Evolutionary conservation across 2,797 vertebrate genomes (phyloP).

Genomic region (Acrossocheilus wenchowensis): DNA sequence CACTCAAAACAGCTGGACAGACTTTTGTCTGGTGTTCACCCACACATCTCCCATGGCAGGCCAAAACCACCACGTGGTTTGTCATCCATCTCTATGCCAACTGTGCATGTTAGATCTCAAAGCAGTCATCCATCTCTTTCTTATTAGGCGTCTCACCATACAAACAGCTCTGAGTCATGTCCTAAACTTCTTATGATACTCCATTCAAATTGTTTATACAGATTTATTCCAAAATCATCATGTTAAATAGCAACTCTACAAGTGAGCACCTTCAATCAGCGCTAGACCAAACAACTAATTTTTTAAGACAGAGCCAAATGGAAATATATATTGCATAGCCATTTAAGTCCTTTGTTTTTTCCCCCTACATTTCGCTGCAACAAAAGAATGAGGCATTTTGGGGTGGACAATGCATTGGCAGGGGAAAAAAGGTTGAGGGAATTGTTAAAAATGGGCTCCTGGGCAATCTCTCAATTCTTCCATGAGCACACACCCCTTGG

Average conservation of each 20-base stretch:
- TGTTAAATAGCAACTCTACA: conserved; percentile 35
- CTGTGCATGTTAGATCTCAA: conserved; percentile 25
- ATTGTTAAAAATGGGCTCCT: conserved; percentile 63
- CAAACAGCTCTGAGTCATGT: conserved; percentile 64
- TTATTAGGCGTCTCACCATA: conserved; percentile 68
- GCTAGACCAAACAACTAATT: conserved; percentile 60
- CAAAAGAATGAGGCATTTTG: conserved; percentile 64
- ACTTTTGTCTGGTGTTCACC: conserved; percentile 49
- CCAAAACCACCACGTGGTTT: conserved; percentile 68
- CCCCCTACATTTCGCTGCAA: conserved; percentile 51
- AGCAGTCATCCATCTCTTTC: conserved; percentile 73
- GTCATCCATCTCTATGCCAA: conserved; percentile 14
- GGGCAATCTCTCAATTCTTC: conserved; percentile 63
- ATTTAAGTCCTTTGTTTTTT: conserved; percentile 63
- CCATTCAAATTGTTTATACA: conserved; percentile 66
- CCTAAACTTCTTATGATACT: conserved; percentile 48
- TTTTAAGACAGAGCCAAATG: conserved; percentile 59
- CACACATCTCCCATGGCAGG: conserved; percentile 51
- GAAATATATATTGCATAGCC: conserved; percentile 64
- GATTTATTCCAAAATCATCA: conserved; percentile 70
- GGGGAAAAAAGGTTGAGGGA: conserved; percentile 65
- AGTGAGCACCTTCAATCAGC: conserved; percentile 62
- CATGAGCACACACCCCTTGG: conserved; percentile 39
- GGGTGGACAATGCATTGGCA: conserved; percentile 62
- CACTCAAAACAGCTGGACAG: conserved; percentile 43